Evolutionary conservation across 2,888 invertebrate species (phyloP).

Genomic region (Euplexia lucipara): DNA sequence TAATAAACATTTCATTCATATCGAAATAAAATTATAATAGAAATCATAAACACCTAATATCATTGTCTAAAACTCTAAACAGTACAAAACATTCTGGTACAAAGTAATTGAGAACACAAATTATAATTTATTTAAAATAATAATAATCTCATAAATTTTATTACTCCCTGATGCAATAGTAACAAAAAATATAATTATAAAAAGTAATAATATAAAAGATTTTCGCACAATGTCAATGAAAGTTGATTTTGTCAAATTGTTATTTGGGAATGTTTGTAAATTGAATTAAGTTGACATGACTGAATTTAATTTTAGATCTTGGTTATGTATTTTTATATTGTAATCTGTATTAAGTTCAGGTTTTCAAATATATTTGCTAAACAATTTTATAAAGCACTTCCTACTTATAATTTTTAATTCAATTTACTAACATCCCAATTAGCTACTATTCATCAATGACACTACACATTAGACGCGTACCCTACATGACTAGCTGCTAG

Average conservation of each 20-base stretch:
- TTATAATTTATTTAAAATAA: slow-evolving; percentile 59
- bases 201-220: slow-evolving; percentile 26
- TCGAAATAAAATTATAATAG: slow-evolving; percentile 66
- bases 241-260: slow-evolving; percentile 12
- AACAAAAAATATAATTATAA: slow-evolving; percentile 25
- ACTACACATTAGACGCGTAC: slow-evolving; percentile 45
- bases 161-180: slow-evolving; percentile 50
- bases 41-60: slow-evolving; percentile 58
- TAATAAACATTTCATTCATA: slow-evolving; percentile 65
- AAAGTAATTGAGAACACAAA: slow-evolving; percentile 65
- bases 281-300: not conserved
- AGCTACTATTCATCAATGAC: slow-evolving; percentile 39
- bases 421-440: slow-evolving; percentile 18
- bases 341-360: not conserved
- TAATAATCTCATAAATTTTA: slow-evolving; percentile 63
- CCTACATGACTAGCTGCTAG: slow-evolving; percentile 71
- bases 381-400: not conserved
- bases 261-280: slow-evolving; percentile 30
- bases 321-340: not conserved
- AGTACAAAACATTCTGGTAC: slow-evolving; percentile 60
- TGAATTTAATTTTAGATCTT: too few species aligned
- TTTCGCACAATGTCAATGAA: slow-evolving; percentile 46
- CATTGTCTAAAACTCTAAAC: slow-evolving; percentile 52
- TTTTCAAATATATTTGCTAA: not conserved
- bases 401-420: not conserved